Base-by-base conservation (phyloP, 2,113 vertebrate species). In the Python bivittatus region DNA sequence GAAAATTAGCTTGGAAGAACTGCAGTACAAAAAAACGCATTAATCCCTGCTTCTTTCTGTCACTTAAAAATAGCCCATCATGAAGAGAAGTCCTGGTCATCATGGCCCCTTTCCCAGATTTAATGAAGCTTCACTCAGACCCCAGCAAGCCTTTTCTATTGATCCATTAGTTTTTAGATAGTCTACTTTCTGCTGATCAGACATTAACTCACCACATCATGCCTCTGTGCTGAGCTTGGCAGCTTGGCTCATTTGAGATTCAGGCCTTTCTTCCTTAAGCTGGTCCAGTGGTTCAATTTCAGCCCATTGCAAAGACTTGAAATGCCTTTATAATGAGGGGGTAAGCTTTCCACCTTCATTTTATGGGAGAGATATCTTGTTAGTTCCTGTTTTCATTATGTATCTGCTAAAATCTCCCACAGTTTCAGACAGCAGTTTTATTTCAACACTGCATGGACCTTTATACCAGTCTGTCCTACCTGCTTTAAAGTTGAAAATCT, bases 201-300 rank as follows among this genome's bases (percentile, higher is more conserved):
- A 58, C n/a, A 89, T 85, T 61, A 53, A 92, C 23, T 89, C 87
- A 60, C 25, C 68, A 84, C 48, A n/a, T 60, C n/a, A 61, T 92
- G 29, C n/a, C 85, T 57, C 52, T 29, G 38, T 79, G 61, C 91
- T 92, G 91, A 92, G 60, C 61, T 44, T 87, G 91, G 85, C 61
- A 91, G 12, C 48, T 44, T 89, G 79, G 56, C 79, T 64, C 88
- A 89, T 92, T 64, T 85, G 44, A 61, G 72, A 92, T 92, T 84
- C 48, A 42, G 33, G 44, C 85, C 44, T 89, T 89, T 27, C 22
- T 52, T 38, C 68, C 52, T 44, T 88, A 60, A 23, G 54, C 86
- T 53, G 12, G 27, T 22, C 68, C 44, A 60, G 72, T 53, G 6
- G 42, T 57, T 33, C n/a, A 84, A 52, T 25, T 44, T 86, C 58